Percentiles rank a stretch among this genome's conserved stretches.
Evolutionary conservation across 2,113 vertebrate genomes (phyloP).

Genomic region (Eurypyga helias): DNA sequence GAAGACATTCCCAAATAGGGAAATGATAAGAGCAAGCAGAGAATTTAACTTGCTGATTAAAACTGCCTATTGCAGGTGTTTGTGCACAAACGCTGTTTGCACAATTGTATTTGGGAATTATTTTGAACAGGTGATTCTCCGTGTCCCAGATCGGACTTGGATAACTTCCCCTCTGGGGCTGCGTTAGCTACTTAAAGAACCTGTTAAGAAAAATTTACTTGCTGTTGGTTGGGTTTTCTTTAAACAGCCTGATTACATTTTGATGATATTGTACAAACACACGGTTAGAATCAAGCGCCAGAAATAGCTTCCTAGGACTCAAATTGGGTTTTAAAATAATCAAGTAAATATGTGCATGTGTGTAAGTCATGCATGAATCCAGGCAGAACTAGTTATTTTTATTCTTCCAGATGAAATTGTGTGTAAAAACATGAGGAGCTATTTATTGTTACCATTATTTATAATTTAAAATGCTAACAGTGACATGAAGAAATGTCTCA

Average conservation of each 20-base stretch:
- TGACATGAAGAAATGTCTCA: slow-evolving; percentile 6
- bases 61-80: neutral
- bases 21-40: neutral
- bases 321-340: slow-evolving; percentile 28
- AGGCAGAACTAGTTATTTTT: slow-evolving; percentile 32
- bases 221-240: neutral
- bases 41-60: neutral
- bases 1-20: neutral
- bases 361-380: neutral
- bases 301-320: slow-evolving; percentile 5
- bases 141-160: neutral
- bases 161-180: neutral
- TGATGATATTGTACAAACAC: neutral
- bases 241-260: neutral
- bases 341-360: neutral
- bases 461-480: slow-evolving; percentile 30
- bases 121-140: neutral
- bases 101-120: neutral
- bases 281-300: neutral
- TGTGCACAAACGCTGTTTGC: neutral
- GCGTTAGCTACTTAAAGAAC: neutral
- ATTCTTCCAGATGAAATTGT: slow-evolving; percentile 17
- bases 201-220: neutral
- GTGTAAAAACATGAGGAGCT: slow-evolving; percentile 46
- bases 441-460: slow-evolving; percentile 21